Evolutionary conservation across 2,888 invertebrate genomes (phyloP).

Genomic region (Ditula angustiorana): DNA sequence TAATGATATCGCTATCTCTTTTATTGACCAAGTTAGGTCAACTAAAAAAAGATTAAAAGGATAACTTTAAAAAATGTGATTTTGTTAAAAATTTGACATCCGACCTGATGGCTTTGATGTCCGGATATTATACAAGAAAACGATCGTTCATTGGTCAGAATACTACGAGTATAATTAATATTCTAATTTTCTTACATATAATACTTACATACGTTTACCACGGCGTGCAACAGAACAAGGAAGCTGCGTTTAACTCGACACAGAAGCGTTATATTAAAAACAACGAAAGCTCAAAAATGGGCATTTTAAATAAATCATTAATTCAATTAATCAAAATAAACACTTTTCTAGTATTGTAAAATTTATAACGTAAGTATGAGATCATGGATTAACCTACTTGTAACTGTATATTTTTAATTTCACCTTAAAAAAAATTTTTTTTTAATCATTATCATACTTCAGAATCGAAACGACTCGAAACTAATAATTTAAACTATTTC

Average conservation of each 20-base stretch:
- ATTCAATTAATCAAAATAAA: slow-evolving; percentile 25
- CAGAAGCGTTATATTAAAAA: slow-evolving; percentile 65
- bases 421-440: too few species aligned
- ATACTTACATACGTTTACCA: slow-evolving; percentile 57
- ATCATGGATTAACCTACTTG: background rate
- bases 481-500: too few species aligned
- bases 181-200: slow-evolving; percentile 43
- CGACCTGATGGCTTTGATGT: too few species aligned
- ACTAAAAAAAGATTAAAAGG: too few species aligned
- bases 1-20: too few species aligned
- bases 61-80: too few species aligned
- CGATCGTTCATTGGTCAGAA: background rate
- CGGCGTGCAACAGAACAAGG: slow-evolving; percentile 66
- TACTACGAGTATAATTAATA: slow-evolving; percentile 23
- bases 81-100: too few species aligned
- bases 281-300: slow-evolving; percentile 78
- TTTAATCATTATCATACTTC: too few species aligned
- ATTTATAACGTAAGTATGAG: background rate
- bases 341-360: background rate
- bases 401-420: background rate
- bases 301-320: slow-evolving; percentile 61
- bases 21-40: too few species aligned
- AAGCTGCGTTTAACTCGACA: slow-evolving; percentile 63
- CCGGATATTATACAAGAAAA: too few species aligned
- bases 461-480: too few species aligned